Conservation (phyloP, 2,888 invertebrate genomes). For the Acrobeloides nanus region DNA sequence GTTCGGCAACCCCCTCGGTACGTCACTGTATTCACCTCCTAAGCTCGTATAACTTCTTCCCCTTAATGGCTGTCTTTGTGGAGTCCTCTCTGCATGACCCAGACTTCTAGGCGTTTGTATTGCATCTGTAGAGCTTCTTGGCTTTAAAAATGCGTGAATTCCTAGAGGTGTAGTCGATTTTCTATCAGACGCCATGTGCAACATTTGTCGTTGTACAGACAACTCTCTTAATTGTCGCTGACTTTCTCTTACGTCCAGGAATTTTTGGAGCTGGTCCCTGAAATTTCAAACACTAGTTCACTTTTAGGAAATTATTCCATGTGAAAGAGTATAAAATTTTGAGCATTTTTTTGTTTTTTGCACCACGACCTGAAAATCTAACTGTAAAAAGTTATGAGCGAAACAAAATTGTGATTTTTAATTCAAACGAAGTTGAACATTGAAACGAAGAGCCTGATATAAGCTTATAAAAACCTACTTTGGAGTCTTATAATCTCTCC, state of each 20-base stretch:
- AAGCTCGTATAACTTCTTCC: too few species aligned
- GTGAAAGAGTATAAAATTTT: background rate
- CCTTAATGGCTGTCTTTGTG: too few species aligned
- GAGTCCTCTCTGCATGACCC: too few species aligned
- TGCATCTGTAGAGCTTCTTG: too few species aligned
- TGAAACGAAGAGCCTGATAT: too few species aligned
- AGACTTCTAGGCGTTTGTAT: too few species aligned
- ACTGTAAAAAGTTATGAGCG: too few species aligned
- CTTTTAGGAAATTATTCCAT: conserved; percentile 2
- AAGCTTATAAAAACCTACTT: too few species aligned
- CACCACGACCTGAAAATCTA: background rate
- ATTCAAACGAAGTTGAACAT: too few species aligned
- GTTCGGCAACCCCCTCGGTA: background rate
- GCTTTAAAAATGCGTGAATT: conserved; percentile 20
- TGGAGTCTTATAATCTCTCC: conserved; percentile 54
- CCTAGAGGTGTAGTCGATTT: conserved; percentile 21
- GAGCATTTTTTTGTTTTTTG: background rate
- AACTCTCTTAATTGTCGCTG: conserved; percentile 50
- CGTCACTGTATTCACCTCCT: background rate
- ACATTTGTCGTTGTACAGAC: conserved; percentile 49
- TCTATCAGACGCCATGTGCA: conserved; percentile 33
- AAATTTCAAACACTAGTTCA: conserved; percentile 7
- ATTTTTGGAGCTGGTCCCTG: conserved; percentile 51
- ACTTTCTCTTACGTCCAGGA: conserved; percentile 44
- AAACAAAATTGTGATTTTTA: too few species aligned